A percentile compares a stretch with the other conserved stretches of the same genome.
Conservation (phyloP, 2,888 invertebrate species). For the Mesochorus sp. region DNA sequence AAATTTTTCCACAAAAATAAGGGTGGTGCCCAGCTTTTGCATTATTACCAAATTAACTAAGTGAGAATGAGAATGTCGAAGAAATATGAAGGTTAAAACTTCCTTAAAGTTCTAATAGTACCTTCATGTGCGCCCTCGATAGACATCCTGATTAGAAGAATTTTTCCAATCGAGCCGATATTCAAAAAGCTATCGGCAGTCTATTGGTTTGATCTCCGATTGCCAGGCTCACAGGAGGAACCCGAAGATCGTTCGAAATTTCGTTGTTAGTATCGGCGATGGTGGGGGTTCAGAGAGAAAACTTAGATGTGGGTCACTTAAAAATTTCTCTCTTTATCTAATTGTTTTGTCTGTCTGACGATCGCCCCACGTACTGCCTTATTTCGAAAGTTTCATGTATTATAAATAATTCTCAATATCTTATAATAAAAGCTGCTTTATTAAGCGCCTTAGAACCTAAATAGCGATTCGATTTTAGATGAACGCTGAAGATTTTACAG, state of each 20-base stretch:
- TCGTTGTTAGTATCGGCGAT: constrained; percentile 59
- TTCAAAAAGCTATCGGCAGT: constrained; percentile 81
- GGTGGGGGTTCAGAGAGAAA: not conserved
- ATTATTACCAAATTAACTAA: no score
- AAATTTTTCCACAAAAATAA: no score
- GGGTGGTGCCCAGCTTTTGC: no score
- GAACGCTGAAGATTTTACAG: constrained; percentile 15
- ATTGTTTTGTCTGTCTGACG: not conserved
- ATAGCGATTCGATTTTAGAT: constrained; percentile 9
- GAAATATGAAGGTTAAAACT: no score
- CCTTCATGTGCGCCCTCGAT: no score
- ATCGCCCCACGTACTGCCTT: not conserved
- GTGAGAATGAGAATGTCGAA: not conserved
- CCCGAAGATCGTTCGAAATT: constrained; percentile 75
- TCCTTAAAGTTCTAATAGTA: no score
- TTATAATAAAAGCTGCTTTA: not conserved
- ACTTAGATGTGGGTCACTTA: constrained; percentile 1
- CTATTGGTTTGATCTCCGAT: constrained; percentile 80
- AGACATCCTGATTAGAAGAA: not conserved
- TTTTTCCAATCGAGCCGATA: constrained; percentile 76
- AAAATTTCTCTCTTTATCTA: not conserved
- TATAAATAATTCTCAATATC: not conserved
- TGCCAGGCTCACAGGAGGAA: constrained; percentile 78
- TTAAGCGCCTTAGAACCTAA: not conserved
- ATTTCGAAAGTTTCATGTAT: not conserved